These are phyloP conservation scores for Labroides dimidiatus DNA, from an alignment of 2,797 vertebrate genomes.

Conservation along the genomic window DNA sequence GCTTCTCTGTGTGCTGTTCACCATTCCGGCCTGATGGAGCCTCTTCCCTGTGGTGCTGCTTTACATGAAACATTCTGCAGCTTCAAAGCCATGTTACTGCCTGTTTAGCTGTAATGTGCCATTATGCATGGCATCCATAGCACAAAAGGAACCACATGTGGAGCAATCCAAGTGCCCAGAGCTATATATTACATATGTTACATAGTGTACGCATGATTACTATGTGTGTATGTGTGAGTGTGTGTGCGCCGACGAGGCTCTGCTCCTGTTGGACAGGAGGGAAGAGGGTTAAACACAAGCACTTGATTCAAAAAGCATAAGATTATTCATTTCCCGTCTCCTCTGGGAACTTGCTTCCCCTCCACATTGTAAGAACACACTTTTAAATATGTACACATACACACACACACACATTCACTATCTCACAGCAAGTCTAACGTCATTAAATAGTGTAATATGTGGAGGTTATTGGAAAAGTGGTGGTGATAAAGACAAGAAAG, in stretches of 20 bases:
- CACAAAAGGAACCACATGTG: conserved; percentile 79
- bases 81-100: conserved; percentile 76
- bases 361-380: conserved; percentile 20
- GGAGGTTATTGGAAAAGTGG: conserved; percentile 28
- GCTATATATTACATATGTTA: conserved; percentile 76
- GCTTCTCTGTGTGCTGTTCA: conserved; percentile 35
- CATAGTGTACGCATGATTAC: conserved; percentile 55
- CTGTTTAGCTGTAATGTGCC: conserved; percentile 75
- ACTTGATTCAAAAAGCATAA: conserved; percentile 62
- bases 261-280: conserved; percentile 41
- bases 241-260: conserved; percentile 8
- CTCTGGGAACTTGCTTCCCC: conserved; percentile 42
- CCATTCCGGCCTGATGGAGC: conserved; percentile 55
- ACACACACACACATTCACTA: neutral
- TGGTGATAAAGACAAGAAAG: conserved; percentile 30
- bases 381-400: conserved; percentile 2
- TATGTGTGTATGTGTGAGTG: conserved; percentile 27
- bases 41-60: conserved; percentile 55
- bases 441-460: conserved; percentile 52
- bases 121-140: conserved; percentile 73
- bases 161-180: conserved; percentile 57
- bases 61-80: conserved; percentile 67
- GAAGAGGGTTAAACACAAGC: conserved; percentile 46
- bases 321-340: conserved; percentile 71
- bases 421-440: conserved; percentile 21